phyloP scores from a whole-genome alignment of 2,113 vertebrate species.

The Smithornis capensis region DNA sequence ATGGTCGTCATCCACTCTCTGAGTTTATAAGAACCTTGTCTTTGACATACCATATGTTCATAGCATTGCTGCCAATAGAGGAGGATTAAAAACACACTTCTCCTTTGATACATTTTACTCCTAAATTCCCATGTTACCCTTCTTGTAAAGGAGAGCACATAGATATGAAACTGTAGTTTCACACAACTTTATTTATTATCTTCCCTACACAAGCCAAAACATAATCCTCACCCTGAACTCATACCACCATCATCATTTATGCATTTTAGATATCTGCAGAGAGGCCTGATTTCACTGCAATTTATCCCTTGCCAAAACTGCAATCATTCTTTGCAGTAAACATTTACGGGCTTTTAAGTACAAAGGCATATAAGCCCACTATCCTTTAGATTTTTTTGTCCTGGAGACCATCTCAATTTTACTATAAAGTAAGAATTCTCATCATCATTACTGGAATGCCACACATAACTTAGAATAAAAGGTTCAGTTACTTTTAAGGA shows the following conservation, averaged over 20 bases:
- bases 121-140: not conserved
- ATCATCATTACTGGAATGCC: not conserved
- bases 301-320: not conserved
- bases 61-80: slow-evolving; percentile 28
- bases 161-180: not conserved
- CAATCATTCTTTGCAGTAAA: not conserved
- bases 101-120: not conserved
- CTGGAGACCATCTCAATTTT: not conserved
- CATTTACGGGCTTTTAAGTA: not conserved
- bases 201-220: not conserved
- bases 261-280: not conserved
- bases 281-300: not conserved
- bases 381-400: not conserved
- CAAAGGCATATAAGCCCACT: not conserved
- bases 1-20: not conserved
- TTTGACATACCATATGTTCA: slow-evolving; percentile 51
- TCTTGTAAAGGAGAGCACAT: not conserved
- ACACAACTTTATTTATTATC: not conserved
- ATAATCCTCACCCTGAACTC: not conserved
- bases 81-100: not conserved
- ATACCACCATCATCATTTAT: not conserved
- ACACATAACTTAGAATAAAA: not conserved
- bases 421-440: not conserved
- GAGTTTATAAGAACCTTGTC: slow-evolving; percentile 28
- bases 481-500: not conserved